phyloP scores from a whole-genome alignment of 2,113 vertebrate genomes.

The Raphicerus campestris region DNA sequence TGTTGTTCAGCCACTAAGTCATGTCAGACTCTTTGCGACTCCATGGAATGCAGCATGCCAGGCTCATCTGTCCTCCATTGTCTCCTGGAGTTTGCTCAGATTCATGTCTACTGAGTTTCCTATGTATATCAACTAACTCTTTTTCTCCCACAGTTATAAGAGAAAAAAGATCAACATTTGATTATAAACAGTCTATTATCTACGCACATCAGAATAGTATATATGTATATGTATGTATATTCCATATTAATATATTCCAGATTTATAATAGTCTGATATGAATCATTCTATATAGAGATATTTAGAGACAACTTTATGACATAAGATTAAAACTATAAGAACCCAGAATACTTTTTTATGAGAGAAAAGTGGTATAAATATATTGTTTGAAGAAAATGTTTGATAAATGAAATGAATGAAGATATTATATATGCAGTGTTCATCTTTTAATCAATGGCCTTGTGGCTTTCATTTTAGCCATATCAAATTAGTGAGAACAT shows the following conservation, averaged over 20 bases:
- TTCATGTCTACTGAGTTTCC: not conserved
- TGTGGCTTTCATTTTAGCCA: not conserved
- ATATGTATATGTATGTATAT: not conserved
- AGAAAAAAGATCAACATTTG: not conserved
- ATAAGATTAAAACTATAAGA: not conserved
- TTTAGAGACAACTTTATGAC: not conserved
- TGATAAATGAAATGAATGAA: not conserved
- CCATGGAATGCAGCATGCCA: not conserved
- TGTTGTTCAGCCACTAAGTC: not conserved
- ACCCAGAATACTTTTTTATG: not conserved
- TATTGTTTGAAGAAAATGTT: not conserved
- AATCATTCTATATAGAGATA: not conserved
- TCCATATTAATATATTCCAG: not conserved
- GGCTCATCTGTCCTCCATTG: not conserved
- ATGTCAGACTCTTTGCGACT: not conserved
- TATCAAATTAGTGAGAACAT: not conserved
- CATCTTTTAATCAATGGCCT: not conserved
- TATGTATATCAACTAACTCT: not conserved
- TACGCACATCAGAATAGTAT: not conserved
- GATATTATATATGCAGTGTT: not conserved
- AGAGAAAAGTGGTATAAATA: not conserved
- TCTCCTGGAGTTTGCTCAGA: not conserved
- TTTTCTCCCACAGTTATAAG: not conserved
- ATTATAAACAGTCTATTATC: not conserved
- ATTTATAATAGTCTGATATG: not conserved